These are phyloP conservation scores for Calliphora vicina DNA, from an alignment of 1,140 invertebrate species.

Conservation along the genomic window DNA sequence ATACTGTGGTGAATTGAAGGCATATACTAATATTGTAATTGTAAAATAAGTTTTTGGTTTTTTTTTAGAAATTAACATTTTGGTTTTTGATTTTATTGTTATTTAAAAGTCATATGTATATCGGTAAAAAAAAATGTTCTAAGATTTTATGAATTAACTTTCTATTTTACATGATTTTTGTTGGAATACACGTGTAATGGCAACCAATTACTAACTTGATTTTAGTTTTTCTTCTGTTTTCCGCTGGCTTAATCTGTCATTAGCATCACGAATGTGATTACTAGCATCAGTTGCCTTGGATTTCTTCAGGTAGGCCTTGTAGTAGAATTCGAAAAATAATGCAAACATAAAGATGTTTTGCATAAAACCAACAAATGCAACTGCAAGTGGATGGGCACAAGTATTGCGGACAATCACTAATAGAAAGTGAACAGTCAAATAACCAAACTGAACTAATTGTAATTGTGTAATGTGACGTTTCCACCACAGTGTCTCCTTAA, in stretches of 20 bases:
- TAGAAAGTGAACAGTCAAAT: constrained; percentile 71
- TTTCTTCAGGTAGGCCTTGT: constrained; percentile 49
- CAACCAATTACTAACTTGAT: background rate
- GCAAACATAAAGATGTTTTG: constrained; percentile 60
- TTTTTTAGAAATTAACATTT: too few relatives aligned
- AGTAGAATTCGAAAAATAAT: constrained; percentile 60
- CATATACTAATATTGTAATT: too few relatives aligned
- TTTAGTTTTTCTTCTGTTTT: background rate
- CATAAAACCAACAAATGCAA: constrained; percentile 49
- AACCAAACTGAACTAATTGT: constrained; percentile 60
- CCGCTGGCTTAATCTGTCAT: background rate
- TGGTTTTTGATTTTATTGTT: too few relatives aligned
- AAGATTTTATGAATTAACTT: too few relatives aligned
- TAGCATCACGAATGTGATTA: background rate
- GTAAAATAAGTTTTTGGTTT: too few relatives aligned
- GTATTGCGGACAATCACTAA: constrained; percentile 51
- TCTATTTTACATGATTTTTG: too few relatives aligned
- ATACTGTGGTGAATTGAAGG: too few relatives aligned
- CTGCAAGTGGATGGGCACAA: constrained; percentile 48
- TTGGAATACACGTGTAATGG: too few relatives aligned
- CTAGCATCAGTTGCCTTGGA: background rate
- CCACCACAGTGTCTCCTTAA: constrained; percentile 64
- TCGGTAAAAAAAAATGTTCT: too few relatives aligned
- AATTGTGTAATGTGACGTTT: constrained; percentile 55
- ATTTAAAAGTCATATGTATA: too few relatives aligned